Evolutionary conservation across 2,797 vertebrate genomes (phyloP), one percentile per base, ranked within the genome.

Genomic region (Enteromius viviparus): DNA sequence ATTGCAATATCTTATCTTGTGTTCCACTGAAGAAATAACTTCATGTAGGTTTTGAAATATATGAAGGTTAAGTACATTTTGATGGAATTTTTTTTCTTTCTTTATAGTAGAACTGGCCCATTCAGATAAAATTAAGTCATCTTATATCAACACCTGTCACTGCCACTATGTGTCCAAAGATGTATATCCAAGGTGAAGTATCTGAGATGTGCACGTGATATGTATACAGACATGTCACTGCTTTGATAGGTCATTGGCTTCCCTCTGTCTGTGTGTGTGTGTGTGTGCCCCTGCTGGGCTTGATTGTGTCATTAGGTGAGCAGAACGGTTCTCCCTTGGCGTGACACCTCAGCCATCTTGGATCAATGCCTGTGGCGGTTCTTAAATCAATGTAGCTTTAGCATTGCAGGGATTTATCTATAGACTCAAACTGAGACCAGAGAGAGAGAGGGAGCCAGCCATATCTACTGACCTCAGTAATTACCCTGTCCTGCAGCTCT

Each of bases 301-400:
- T 94, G 92, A 94, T 94, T 91, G 85, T 87, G 92, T 94, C 92
- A 94, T 95, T 94, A 94, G 88, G 85, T 85, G 80, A 49, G 90
- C 84, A 77, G 78, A 86, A 90, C 89, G 83, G 85, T 89, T 84
- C 81, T 88, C 90, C 85, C 80, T 82, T 90, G 58, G 84, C 91
- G 75, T 86, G 91, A 83, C 92, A 91, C 90, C 92, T 92, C 90
- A 87, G 92, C 91, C 91, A 87, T 93, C 91, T 92, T 90, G 87
- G 92, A 95, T 95, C 94, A 92, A 94, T 94, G 92, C 89, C 90
- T 92, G 91, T 91, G 91, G 91, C 87, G 81, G 88, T 86, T 91
- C 89, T 90, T 92, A 91, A 94, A 95, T 95, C 93, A 93, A 93
- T 94, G 90, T 91, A 89, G 75, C 90, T 90, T 91, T 90, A 93